Conservation (phyloP, 2,797 vertebrate genomes). For the Pristis pectinata region DNA sequence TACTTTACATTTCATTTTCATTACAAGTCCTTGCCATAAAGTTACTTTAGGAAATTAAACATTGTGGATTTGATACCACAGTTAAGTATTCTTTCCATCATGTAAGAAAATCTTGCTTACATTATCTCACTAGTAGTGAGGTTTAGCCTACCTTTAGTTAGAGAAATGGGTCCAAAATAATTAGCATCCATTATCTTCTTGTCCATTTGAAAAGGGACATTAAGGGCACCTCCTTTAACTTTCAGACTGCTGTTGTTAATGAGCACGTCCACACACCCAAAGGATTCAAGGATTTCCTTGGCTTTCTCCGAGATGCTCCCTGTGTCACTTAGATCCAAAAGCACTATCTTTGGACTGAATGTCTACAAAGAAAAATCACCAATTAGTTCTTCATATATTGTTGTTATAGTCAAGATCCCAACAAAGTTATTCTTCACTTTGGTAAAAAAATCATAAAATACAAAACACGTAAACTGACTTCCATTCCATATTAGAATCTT, state of each 20-base stretch:
- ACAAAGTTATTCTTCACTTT: not conserved
- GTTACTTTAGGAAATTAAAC: not conserved
- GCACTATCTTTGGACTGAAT: conserved; percentile 82
- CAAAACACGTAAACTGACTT: not conserved
- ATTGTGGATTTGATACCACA: no score
- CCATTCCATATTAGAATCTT: not conserved
- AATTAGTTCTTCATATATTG: not conserved
- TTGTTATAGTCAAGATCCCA: not conserved
- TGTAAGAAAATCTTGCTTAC: not conserved
- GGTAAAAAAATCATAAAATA: not conserved
- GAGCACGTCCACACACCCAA: conserved; percentile 83
- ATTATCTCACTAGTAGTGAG: not conserved
- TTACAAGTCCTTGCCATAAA: not conserved
- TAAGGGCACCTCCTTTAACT: conserved; percentile 79
- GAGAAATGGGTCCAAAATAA: conserved; percentile 85
- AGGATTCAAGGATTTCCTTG: conserved; percentile 77
- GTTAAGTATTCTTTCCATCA: not conserved
- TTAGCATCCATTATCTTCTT: conserved; percentile 92
- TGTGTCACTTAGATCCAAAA: conserved; percentile 84
- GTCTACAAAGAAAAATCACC: conserved; percentile 56
- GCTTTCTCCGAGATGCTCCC: conserved; percentile 72
- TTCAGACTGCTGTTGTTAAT: conserved; percentile 89
- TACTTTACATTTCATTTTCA: not conserved
- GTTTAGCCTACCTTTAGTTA: conserved; percentile 79
- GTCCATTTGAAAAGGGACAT: conserved; percentile 81